These are phyloP conservation scores for Perca schrenkii DNA, from an alignment of 2,113 vertebrate genomes.

Conservation along the genomic window DNA sequence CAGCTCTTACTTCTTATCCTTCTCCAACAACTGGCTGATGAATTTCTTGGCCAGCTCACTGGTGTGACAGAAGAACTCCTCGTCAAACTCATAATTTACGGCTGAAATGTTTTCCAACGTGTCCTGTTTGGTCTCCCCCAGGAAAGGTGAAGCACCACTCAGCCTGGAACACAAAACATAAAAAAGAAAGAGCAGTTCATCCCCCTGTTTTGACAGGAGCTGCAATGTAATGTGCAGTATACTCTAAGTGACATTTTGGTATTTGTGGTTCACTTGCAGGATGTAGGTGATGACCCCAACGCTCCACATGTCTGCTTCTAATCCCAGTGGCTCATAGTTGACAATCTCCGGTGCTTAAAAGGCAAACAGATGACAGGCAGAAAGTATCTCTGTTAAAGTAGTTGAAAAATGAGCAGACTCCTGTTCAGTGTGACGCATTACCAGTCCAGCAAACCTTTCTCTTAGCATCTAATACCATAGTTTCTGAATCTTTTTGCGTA, in stretches of 20 bases:
- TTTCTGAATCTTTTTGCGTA: background rate
- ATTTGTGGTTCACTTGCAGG: constrained; percentile 86
- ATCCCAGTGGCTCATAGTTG: constrained; percentile 95
- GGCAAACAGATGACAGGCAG: background rate
- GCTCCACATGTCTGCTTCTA: constrained; percentile 98
- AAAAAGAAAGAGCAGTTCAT: background rate
- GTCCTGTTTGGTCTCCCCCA: constrained; percentile 96
- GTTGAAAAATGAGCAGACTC: background rate
- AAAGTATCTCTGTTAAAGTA: background rate
- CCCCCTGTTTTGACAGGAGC: background rate
- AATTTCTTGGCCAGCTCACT: constrained; percentile 95
- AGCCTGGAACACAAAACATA: constrained; percentile 81
- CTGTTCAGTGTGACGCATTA: no score
- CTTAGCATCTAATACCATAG: background rate
- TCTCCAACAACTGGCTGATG: constrained; percentile 93
- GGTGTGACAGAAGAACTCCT: constrained; percentile 96
- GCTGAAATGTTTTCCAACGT: constrained; percentile 94
- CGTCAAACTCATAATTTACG: constrained; percentile 94
- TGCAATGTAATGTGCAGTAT: background rate
- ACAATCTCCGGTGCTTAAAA: constrained; percentile 96
- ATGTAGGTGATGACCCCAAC: constrained; percentile 99
- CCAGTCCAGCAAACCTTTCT: background rate
- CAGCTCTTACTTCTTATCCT: constrained; percentile 84
- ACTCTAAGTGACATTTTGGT: no score
- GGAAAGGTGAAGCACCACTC: constrained; percentile 96